These are phyloP conservation scores for Thymelicus lineola DNA, from an alignment of 2,888 invertebrate species.

Conservation along the genomic window DNA sequence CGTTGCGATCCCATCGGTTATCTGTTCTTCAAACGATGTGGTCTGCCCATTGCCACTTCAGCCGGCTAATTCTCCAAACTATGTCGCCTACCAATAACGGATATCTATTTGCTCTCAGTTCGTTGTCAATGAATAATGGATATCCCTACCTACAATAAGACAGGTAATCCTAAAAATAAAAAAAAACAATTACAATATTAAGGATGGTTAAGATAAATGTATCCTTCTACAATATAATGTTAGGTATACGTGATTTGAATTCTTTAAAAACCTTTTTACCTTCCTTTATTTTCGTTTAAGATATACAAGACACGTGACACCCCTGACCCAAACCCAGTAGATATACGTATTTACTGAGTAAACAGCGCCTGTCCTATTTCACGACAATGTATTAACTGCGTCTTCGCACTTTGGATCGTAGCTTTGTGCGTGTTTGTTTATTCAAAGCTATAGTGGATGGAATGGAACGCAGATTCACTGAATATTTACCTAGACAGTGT, in stretches of 20 bases:
- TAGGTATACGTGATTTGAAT: not conserved
- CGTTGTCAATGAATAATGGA: too few species aligned
- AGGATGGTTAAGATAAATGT: too few species aligned
- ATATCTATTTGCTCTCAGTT: too few species aligned
- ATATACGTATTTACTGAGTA: constrained; percentile 19
- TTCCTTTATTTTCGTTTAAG: not conserved
- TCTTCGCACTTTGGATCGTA: constrained; percentile 15
- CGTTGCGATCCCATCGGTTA: too few species aligned
- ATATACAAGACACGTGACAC: not conserved
- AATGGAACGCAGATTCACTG: not conserved
- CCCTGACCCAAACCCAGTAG: constrained; percentile 10
- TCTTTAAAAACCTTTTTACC: not conserved
- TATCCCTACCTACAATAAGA: too few species aligned
- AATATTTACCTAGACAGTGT: not conserved
- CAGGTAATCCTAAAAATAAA: too few species aligned
- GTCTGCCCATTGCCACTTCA: too few species aligned
- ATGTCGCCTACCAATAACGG: too few species aligned
- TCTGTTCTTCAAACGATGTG: too few species aligned
- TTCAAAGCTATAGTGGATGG: constrained; percentile 15
- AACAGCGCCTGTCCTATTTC: constrained; percentile 25
- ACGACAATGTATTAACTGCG: constrained; percentile 25
- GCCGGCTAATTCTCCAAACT: too few species aligned
- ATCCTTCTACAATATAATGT: too few species aligned
- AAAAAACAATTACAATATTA: too few species aligned
- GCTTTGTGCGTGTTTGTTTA: constrained; percentile 21